These are phyloP conservation scores for Siphlonurus alternatus DNA, from an alignment of 2,888 invertebrate genomes.

Conservation along the genomic window DNA sequence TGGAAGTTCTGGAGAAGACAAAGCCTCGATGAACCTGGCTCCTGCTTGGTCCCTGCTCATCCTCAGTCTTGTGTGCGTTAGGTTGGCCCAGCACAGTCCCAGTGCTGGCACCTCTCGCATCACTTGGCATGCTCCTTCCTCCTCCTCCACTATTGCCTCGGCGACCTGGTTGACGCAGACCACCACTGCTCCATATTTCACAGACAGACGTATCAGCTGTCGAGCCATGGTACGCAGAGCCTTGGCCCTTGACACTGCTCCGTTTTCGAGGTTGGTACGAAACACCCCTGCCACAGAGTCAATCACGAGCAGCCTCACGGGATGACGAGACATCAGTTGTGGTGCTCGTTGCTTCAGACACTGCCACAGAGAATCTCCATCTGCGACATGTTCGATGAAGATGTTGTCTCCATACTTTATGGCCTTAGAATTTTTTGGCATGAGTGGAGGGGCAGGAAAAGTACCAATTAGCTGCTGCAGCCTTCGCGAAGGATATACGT, in stretches of 20 bases:
- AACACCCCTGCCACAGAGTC: conserved; percentile 61
- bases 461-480: conserved; percentile 35
- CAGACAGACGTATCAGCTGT: conserved; percentile 35
- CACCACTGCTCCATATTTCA: conserved; percentile 36
- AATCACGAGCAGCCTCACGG: conserved; percentile 45
- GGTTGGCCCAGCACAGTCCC: conserved; percentile 48
- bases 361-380: conserved; percentile 35
- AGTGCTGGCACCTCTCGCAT: conserved; percentile 34
- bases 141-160: conserved; percentile 7
- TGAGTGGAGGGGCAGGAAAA: conserved; percentile 10
- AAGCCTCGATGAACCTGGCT: conserved; percentile 20
- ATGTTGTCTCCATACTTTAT: conserved; percentile 40
- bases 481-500: conserved; percentile 52
- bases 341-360: conserved; percentile 38
- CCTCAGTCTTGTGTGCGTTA: conserved; percentile 39
- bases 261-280: conserved; percentile 21
- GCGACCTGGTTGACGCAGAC: conserved; percentile 51
- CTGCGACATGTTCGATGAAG: conserved; percentile 45
- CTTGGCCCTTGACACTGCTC: conserved; percentile 22
- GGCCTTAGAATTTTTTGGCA: too few relatives aligned
- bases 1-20: conserved; percentile 41
- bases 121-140: too few relatives aligned
- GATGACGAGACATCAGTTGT: conserved; percentile 29
- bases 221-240: conserved; percentile 38
- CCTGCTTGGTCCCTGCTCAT: conserved; percentile 21